Evolutionary conservation across 2,113 vertebrate species (phyloP).

Genomic region (Ophthalmolycus amberensis): DNA sequence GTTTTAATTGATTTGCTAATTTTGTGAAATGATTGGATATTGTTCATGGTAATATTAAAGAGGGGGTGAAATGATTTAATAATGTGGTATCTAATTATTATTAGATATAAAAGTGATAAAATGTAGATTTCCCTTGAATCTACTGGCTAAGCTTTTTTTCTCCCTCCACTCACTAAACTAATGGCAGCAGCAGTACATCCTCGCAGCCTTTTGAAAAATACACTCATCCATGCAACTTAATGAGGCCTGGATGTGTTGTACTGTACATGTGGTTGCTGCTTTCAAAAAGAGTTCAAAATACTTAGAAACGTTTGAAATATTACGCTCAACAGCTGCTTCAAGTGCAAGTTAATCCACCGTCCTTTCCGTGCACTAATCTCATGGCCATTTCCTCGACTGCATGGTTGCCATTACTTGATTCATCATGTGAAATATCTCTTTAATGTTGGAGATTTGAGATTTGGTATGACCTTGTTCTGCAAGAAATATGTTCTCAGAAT

Average conservation of each 20-base stretch:
- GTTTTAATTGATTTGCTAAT: slow-evolving; percentile 54
- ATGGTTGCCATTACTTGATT: slow-evolving; percentile 51
- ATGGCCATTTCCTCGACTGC: slow-evolving; percentile 39
- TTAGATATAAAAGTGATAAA: neutral
- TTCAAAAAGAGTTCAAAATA: slow-evolving; percentile 43
- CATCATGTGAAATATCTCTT: slow-evolving; percentile 36
- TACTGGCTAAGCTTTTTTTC: neutral
- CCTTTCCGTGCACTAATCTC: slow-evolving; percentile 48
- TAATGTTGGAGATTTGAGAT: slow-evolving; percentile 55
- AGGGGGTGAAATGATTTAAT: neutral
- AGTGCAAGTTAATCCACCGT: slow-evolving; percentile 61
- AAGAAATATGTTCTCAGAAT: slow-evolving; percentile 47
- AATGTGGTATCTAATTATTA: neutral
- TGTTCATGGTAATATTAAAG: slow-evolving; percentile 5
- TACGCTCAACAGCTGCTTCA: slow-evolving; percentile 52
- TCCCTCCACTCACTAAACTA: neutral
- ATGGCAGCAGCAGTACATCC: neutral
- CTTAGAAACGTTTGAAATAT: slow-evolving; percentile 50
- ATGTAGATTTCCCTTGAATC: neutral
- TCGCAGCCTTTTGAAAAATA: neutral
- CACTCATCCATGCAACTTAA: neutral
- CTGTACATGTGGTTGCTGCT: slow-evolving; percentile 36
- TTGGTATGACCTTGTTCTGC: slow-evolving; percentile 49
- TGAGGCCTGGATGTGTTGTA: slow-evolving; percentile 10
- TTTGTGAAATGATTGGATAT: slow-evolving; percentile 31